phyloP scores from a whole-genome alignment of 92 coral and sea anemone species.

The Plumapathes pennacea region DNA sequence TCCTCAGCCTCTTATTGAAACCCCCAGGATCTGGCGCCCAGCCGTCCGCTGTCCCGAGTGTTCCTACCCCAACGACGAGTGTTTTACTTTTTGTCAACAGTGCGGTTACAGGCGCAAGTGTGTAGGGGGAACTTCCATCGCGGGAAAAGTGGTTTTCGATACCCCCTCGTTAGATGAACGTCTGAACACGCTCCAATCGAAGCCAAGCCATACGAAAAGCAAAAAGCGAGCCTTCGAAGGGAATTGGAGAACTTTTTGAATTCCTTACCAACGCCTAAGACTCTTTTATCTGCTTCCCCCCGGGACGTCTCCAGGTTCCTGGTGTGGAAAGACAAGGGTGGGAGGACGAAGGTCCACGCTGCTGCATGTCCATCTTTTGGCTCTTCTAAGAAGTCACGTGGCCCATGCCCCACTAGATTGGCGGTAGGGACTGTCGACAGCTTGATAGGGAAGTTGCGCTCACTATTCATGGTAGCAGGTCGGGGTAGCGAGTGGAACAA shows the following conservation, averaged over 20 bases:
- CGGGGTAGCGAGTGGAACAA: slow-evolving; percentile 37
- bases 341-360: slow-evolving; percentile 31
- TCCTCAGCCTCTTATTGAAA: slow-evolving; percentile 15
- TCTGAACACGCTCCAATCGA: not conserved
- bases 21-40: slow-evolving; percentile 46
- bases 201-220: slow-evolving; percentile 51
- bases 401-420: slow-evolving; percentile 51
- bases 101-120: slow-evolving; percentile 40
- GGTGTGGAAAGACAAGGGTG: slow-evolving; percentile 44
- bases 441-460: slow-evolving; percentile 33
- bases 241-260: slow-evolving; percentile 34
- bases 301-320: slow-evolving; percentile 41
- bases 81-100: slow-evolving; percentile 41
- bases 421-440: slow-evolving; percentile 63
- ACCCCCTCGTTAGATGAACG: too few relatives aligned
- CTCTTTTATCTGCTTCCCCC: slow-evolving; percentile 36
- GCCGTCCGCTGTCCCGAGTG: slow-evolving; percentile 50
- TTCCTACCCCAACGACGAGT: slow-evolving; percentile 44
- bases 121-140: too few relatives aligned
- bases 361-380: slow-evolving; percentile 29
- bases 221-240: slow-evolving; percentile 20
- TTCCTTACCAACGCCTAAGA: slow-evolving; percentile 48
- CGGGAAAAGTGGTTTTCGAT: too few relatives aligned
- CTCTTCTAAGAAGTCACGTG: not conserved
- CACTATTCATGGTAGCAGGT: slow-evolving; percentile 25